Evolutionary conservation across 2,113 vertebrate genomes (phyloP), one percentile per base, ranked within the genome.

Genomic region (Alectura lathami): DNA sequence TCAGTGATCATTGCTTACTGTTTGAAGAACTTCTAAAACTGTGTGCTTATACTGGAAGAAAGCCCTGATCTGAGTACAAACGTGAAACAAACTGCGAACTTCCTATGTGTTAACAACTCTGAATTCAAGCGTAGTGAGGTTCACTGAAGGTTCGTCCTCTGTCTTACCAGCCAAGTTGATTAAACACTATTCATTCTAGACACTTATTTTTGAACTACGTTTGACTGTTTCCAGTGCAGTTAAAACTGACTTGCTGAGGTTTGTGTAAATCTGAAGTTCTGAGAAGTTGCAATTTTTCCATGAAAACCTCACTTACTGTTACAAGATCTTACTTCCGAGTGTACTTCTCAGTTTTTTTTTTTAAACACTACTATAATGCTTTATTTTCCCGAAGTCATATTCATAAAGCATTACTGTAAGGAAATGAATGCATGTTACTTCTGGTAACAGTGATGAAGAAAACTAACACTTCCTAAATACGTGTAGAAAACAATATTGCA

Each of bases 181-280:
- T 66, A 83, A 88, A 43, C 56, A 85, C 17, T 93, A 11, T 56
- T 94, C 42, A 81, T 36, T 86, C 11, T 38, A 81, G 69, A 54
- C 50, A 68, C 48, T 18, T 86, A 92, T 86, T 79, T 43, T 68
- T 91, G 74, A 81, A n/a, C 53, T 64, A 70, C 68, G n/a, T 89
- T 53, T 73, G 32, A 20, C 59, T 88, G 1, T 89, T 96, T 59
- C 45, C 78, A 64, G 27, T 83, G 79, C 80, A 83, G 56, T 66
- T 90, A 34, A 87, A 90, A 83, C 21, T 12, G n/a, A 36, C 38
- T 88, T 86, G 30, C 72, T 73, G 72, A 91, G 62, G 38, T 86
- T 74, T 89, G 20, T 79, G 48, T 95, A 77, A 91, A 79, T 82
- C 86, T 62, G 64, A 89, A 91, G 57, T 86, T 94, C 78, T 90